These are phyloP conservation scores for Stictocephala bisonia DNA, from an alignment of 2,888 invertebrate genomes.

Conservation along the genomic window DNA sequence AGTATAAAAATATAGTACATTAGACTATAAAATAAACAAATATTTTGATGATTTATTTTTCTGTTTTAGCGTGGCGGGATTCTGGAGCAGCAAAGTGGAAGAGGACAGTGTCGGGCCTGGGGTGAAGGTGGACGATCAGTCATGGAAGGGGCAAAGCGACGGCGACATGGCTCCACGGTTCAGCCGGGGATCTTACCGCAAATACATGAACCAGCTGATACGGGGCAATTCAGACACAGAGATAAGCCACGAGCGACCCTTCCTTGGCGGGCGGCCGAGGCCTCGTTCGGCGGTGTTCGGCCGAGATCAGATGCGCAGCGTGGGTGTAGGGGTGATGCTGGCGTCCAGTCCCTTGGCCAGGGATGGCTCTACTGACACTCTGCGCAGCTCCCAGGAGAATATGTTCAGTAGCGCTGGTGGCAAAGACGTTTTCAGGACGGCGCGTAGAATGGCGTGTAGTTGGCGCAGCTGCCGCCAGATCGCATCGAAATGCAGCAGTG, in stretches of 20 bases:
- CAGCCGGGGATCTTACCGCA: slow-evolving; percentile 50
- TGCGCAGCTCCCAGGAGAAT: slow-evolving; percentile 35
- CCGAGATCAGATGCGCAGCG: not conserved
- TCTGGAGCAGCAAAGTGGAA: slow-evolving; percentile 51
- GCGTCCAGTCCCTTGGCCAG: not conserved
- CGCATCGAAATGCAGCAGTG: slow-evolving; percentile 43
- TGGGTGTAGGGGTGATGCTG: not conserved
- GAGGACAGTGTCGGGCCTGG: slow-evolving; percentile 36
- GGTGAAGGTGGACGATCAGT: no score
- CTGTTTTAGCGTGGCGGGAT: slow-evolving; percentile 47
- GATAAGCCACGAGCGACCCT: slow-evolving; percentile 26
- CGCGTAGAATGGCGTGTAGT: slow-evolving; percentile 41
- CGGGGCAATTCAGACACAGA: slow-evolving; percentile 46
- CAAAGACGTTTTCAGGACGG: slow-evolving; percentile 41
- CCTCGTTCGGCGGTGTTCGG: slow-evolving; percentile 23
- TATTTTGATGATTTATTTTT: not conserved
- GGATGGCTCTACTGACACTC: slow-evolving; percentile 19
- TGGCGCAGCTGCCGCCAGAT: slow-evolving; percentile 39
- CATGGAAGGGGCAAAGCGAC: slow-evolving; percentile 22
- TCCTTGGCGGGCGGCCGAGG: slow-evolving; percentile 17
- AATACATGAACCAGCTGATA: slow-evolving; percentile 52
- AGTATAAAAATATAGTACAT: no score
- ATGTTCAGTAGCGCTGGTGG: slow-evolving; percentile 7
- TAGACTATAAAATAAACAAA: no score
- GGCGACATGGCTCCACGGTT: slow-evolving; percentile 24